Evolutionary conservation across 2,113 vertebrate species (phyloP).

Genomic region (Aspidoscelis tigris): DNA sequence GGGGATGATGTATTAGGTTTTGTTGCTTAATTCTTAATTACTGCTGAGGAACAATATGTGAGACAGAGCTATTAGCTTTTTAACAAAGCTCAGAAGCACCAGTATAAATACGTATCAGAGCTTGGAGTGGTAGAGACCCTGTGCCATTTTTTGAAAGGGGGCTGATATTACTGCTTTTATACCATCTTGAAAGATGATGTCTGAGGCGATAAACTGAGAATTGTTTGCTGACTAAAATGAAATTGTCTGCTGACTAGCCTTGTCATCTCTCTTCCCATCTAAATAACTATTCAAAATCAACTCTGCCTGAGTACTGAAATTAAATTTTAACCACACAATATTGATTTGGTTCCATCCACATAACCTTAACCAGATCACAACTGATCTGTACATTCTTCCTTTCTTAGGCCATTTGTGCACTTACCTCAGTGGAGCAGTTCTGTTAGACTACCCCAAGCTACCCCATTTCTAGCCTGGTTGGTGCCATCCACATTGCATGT

Average conservation of each 20-base stretch:
- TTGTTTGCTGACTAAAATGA: neutral
- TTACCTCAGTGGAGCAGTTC: no score
- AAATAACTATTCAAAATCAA: neutral
- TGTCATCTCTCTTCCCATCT: neutral
- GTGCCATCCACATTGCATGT: no score
- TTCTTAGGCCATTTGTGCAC: neutral
- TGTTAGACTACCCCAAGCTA: no score
- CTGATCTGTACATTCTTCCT: neutral
- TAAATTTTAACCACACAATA: neutral
- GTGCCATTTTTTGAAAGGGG: neutral
- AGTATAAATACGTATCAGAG: neutral
- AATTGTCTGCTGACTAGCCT: neutral
- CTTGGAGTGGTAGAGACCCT: neutral
- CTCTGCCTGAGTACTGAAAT: neutral
- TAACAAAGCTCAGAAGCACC: constrained; percentile 27
- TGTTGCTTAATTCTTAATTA: constrained; percentile 55
- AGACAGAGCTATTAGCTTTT: constrained; percentile 29
- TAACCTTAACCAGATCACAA: neutral
- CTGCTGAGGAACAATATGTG: constrained; percentile 2
- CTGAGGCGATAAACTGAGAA: neutral
- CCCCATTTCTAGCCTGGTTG: no score
- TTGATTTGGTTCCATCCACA: neutral
- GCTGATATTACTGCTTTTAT: neutral
- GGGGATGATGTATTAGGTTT: neutral
- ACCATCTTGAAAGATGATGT: neutral